Evolutionary conservation across 1,140 invertebrate genomes (phyloP), one percentile per base, ranked within the genome.

Genomic region (Manduca sexta): DNA sequence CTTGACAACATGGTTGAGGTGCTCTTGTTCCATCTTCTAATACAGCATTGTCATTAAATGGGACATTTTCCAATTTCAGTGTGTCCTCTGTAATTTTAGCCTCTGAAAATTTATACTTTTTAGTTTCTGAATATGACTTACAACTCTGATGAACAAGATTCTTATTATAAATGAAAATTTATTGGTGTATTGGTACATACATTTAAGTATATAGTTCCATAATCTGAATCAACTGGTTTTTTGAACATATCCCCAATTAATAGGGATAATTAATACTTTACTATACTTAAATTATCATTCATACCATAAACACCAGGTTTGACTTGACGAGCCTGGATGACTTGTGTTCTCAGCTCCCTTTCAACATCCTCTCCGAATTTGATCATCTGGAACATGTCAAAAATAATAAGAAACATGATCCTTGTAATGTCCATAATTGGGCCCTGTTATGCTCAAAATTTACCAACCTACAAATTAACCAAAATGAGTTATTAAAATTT

Each of bases 311-410:
- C 81, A 46, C 90, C 90, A 53, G 90, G 88, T 66, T 84, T 75
- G 5, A 88, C 87, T 82, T 92, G 84, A 54, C 75, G 73, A 11
- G 89, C 88, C 82, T 92, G 90, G 45, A 93, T 88, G 16, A 93
- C 86, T 55, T 88, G 89, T 8, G 88, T 91, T 69, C 84, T 87
- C 6, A 92, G 56, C 81, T 92, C 90, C 39, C 71, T 69, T 76
- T 92, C 90, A n/a, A 92, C 88, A 56, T 88, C 89, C 57, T 87
- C 82, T 1, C 88, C 87, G 66, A 88, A 88, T 65, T 89, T 86
- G 26, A 92, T 78, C 67, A 92, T 74, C 90, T 92, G 68, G 49
- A 88, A 41, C 64, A 47, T 12, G 6, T 12, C 16, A 5, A 7
- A 16, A 16, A 18, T 5, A 8, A 39, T 11, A 39, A 16, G 10